Base-by-base conservation (phyloP, 2,888 invertebrate genomes). In the Clunio marinus region DNA sequence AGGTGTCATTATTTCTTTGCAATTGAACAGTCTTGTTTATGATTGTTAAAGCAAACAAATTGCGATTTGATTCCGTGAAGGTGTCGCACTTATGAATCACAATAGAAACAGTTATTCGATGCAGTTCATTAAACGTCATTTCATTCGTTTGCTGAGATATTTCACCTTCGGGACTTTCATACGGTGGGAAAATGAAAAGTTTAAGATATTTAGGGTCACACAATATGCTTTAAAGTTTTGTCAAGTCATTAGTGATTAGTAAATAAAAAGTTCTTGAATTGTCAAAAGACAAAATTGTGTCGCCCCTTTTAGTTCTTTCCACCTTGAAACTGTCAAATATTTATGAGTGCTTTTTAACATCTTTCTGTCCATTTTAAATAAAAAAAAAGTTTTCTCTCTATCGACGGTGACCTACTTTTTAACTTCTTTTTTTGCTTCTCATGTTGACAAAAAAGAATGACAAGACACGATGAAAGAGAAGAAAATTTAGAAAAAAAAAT, bases 351-450 rank as follows among this genome's bases (percentile, higher is more conserved):
- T 51, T 4, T 51, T 45, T n/a, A n/a, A n/a, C n/a, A n/a, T 15
- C 45, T 15, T 51, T 51, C 51, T 51, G 51, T n/a, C 22, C 51
- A 51, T n/a, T n/a, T 10, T 22, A 22, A 41, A 41, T 15, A n/a
- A n/a, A n/a, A n/a, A n/a, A n/a, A 32, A 8, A 32, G 7, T n/a
- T 51, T 51, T 22, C 51, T 51, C n/a, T 51, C 51, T 22, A 13
- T 32, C 17, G 28, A 10, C 15, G 20, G 51, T 62, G 62, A 62
- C 62, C 62, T 41, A 62, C 62, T 62, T 62, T 59, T 60, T 10
- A 24, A 1, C 62, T 32, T 37, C 8, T 20, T n/a, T 59, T 59
- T 17, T 59, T 59, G 13, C 17, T 41, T 41, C 17, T 13, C 17
- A 41, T 10, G 15, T 24, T 57, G 58, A 59, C 27, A 58, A 58